phyloP scores from a whole-genome alignment of 2,113 vertebrate species.

The Gobio gobio region DNA sequence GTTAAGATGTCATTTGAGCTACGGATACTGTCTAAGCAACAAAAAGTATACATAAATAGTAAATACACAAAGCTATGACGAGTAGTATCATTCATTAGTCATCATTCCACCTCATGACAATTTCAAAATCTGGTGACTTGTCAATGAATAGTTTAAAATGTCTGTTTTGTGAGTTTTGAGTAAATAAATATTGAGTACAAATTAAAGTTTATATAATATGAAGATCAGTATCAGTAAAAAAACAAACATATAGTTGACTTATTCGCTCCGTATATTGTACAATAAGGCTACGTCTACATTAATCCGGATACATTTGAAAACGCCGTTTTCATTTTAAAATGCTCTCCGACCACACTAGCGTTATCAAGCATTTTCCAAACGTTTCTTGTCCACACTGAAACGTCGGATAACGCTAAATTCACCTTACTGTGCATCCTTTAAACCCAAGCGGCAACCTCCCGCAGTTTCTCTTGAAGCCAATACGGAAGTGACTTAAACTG shows the following conservation, averaged over 20 bases:
- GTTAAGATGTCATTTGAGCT: background rate
- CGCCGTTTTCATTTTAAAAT: too few species aligned
- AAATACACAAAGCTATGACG: background rate
- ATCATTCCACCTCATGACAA: background rate
- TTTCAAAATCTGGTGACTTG: background rate
- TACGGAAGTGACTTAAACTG: too few species aligned
- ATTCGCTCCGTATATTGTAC: conserved; percentile 39
- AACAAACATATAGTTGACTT: background rate
- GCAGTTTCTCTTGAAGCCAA: too few species aligned
- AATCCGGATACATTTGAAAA: too few species aligned
- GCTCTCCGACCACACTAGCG: too few species aligned
- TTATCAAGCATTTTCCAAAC: too few species aligned
- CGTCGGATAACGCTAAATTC: too few species aligned
- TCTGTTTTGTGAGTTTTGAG: background rate
- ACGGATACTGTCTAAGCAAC: background rate
- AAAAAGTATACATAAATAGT: background rate
- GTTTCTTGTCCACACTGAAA: too few species aligned
- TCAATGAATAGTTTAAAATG: background rate
- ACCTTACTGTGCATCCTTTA: too few species aligned
- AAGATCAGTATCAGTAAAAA: background rate
- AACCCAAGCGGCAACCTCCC: too few species aligned
- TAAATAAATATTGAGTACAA: background rate
- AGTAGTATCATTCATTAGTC: background rate
- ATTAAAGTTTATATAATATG: too few species aligned
- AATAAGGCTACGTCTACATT: conserved; percentile 4